Base-by-base conservation (phyloP, 2,888 invertebrate species). In the Liposcelis brunnea region DNA sequence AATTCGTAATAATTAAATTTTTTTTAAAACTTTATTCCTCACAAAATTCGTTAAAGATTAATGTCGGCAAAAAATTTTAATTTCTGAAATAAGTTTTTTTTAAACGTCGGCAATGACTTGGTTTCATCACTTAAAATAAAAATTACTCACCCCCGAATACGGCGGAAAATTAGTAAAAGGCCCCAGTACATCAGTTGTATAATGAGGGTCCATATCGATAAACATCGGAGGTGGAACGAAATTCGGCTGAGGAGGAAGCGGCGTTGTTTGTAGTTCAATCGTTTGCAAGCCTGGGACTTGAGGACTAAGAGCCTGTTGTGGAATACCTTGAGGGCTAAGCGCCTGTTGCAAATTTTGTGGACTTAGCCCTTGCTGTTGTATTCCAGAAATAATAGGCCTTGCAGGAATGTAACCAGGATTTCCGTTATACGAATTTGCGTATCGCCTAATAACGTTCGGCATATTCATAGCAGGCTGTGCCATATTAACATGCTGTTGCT, bases 401-500 rank as follows among this genome's bases (percentile, higher is more conserved):
- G 18, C 40, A 18, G 15, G 40, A n/a, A 40, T 14, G 19, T 18
- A 40, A 5, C 19, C 19, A n/a, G 40, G 5, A 21, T 40, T 40
- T 6, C 40, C 40, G 16, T 40, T 40, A 40, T 40, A 40, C 4
- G 40, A 19, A n/a, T 40, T 21, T 6, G 40, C 19, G 11, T 40
- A 40, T n/a, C 40, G 7, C 7, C n/a, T 16, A 7, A 40, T 40
- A 19, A 40, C 40, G 16, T 21, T 40, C 40, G 6, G 26, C 26
- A 26, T 26, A 8, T 26, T 26, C 8, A 26, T 26, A 26, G 26
- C 5, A 26, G 26, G 26, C 26, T 26, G 40, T 5, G 19, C 40
- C 19, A 40, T 14, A 26, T 8, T 26, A 16, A 40, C 15, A 14
- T 52, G 58, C 47, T 57, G 56, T 32, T 53, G 56, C 45, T 57